These are phyloP conservation scores for Noctua janthe DNA, from an alignment of 2,888 invertebrate genomes.

Conservation along the genomic window DNA sequence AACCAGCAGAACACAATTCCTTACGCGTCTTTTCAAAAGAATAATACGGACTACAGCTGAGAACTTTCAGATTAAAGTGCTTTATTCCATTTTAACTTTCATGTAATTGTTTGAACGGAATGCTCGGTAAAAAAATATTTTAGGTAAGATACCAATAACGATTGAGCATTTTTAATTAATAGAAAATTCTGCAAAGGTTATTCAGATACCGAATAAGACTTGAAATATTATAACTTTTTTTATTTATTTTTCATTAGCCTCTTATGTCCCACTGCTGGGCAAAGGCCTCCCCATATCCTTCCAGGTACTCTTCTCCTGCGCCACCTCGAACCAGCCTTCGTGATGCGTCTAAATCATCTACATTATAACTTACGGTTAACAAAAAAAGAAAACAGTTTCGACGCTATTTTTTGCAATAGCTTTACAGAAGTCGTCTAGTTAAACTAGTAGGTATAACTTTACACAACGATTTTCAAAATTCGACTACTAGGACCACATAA, in stretches of 20 bases:
- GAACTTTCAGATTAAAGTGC: constrained; percentile 75
- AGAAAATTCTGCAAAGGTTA: neutral
- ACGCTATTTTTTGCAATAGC: neutral
- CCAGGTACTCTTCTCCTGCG: no score
- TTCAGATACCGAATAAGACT: neutral
- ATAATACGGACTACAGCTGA: constrained; percentile 68
- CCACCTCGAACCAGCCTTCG: no score
- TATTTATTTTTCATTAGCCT: no score
- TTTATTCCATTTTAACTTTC: constrained; percentile 75
- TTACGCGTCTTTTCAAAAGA: constrained; percentile 55
- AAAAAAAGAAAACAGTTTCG: neutral
- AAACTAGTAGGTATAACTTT: neutral
- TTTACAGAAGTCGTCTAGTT: neutral
- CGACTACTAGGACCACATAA: constrained; percentile 50
- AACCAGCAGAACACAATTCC: constrained; percentile 46
- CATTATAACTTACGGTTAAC: neutral
- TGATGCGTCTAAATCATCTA: no score
- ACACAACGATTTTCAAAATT: constrained; percentile 12
- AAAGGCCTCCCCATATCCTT: no score
- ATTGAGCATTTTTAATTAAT: constrained; percentile 18
- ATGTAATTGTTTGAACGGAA: constrained; percentile 70
- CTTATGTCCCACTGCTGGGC: no score
- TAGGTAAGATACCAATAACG: neutral
- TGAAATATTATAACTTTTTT: neutral
- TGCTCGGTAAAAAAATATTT: constrained; percentile 27